These are phyloP conservation scores for Agrochola lota DNA, from an alignment of 2,888 invertebrate genomes.

Conservation along the genomic window DNA sequence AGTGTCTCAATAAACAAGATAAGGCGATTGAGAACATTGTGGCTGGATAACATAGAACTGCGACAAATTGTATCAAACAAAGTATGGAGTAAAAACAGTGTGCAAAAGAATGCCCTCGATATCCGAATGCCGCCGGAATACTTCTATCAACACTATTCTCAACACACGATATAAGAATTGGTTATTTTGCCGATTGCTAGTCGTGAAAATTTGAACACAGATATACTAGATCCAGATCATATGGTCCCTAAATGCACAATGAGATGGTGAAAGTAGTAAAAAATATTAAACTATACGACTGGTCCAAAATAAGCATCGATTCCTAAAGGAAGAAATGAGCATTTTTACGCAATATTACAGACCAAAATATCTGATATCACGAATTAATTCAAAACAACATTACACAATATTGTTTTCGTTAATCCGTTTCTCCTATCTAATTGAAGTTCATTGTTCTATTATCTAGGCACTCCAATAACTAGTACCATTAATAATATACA, in stretches of 20 bases:
- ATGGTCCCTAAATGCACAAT: background rate
- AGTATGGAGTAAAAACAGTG: background rate
- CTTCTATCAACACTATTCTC: background rate
- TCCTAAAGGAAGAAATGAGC: background rate
- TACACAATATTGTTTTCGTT: constrained; percentile 43
- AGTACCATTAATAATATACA: constrained; percentile 20
- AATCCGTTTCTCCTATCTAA: constrained; percentile 56
- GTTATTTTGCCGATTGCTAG: no score
- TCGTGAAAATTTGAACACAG: background rate
- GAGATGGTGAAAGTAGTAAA: background rate
- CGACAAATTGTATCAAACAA: background rate
- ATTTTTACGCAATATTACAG: constrained; percentile 14
- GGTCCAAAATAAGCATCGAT: background rate
- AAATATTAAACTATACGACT: background rate
- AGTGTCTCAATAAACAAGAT: constrained; percentile 15
- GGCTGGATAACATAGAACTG: background rate
- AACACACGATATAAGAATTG: background rate
- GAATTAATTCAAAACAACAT: constrained; percentile 32
- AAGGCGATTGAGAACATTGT: constrained; percentile 5
- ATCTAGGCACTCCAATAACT: constrained; percentile 51
- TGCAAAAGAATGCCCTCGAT: background rate
- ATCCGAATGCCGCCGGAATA: no score
- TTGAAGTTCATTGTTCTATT: constrained; percentile 60
- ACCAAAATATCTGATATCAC: constrained; percentile 20
- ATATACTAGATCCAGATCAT: no score